Evolutionary conservation across 1,140 invertebrate genomes (phyloP).

Genomic region (Bombus pyrosoma): DNA sequence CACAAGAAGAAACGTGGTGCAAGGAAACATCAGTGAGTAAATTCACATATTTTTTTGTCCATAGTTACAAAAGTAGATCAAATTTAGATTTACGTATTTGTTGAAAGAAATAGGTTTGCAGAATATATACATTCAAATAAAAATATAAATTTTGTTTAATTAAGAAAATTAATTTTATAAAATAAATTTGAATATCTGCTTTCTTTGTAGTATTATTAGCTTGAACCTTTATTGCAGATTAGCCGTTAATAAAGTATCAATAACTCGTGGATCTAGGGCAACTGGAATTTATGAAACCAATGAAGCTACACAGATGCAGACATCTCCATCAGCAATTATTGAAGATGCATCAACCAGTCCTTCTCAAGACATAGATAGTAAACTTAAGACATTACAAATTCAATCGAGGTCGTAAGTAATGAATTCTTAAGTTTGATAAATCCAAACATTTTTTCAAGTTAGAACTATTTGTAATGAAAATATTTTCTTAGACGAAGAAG

Average conservation of each 20-base stretch:
- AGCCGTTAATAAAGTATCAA: constrained; percentile 68
- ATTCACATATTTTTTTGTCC: constrained; percentile 29
- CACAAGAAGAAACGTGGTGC: constrained; percentile 79
- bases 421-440: background rate
- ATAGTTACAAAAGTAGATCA: background rate
- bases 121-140: background rate
- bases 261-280: constrained; percentile 69
- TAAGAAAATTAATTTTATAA: background rate
- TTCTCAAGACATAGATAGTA: constrained; percentile 77
- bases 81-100: background rate
- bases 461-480: background rate
- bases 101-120: background rate
- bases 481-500: constrained; percentile 67
- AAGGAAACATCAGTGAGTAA: constrained; percentile 78
- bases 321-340: constrained; percentile 69
- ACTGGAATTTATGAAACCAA: constrained; percentile 73
- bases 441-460: background rate
- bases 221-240: constrained; percentile 67
- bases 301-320: constrained; percentile 68
- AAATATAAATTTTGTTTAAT: background rate
- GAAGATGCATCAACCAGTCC: constrained; percentile 76
- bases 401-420: constrained; percentile 75
- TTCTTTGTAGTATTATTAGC: constrained; percentile 22
- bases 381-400: constrained; percentile 78
- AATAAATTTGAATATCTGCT: background rate